A percentile compares a stretch with the other conserved stretches of the same genome.
These are phyloP conservation scores for Gymnoscopelus braueri DNA, from an alignment of 2,797 vertebrate genomes.

Conservation along the genomic window DNA sequence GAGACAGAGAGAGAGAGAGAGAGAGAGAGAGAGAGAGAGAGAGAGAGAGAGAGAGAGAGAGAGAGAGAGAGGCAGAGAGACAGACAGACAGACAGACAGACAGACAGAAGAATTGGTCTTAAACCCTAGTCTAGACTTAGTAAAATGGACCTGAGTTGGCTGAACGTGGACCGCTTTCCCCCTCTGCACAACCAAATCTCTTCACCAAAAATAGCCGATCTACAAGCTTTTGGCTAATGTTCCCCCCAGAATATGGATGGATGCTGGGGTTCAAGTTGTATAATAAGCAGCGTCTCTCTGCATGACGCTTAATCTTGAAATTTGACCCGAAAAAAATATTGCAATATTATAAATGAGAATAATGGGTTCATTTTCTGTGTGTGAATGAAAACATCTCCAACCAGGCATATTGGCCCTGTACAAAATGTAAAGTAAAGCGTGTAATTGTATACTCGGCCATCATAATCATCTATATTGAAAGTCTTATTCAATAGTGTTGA, in stretches of 20 bases:
- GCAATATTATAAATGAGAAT: slow-evolving; percentile 37
- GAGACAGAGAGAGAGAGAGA: background rate
- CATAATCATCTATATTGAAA: slow-evolving; percentile 33
- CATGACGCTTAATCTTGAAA: no score
- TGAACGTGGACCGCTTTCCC: no score
- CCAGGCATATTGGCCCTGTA: slow-evolving; percentile 27
- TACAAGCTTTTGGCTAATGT: no score
- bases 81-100: slow-evolving; percentile 2
- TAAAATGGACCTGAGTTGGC: no score
- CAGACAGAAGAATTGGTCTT: background rate
- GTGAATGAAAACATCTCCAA: slow-evolving; percentile 44
- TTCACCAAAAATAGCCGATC: background rate
- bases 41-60: slow-evolving; percentile 15
- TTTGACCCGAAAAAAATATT: no score
- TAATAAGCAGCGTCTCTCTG: no score
- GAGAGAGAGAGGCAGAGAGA: slow-evolving; percentile 12
- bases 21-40: slow-evolving; percentile 20
- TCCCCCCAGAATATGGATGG: no score
- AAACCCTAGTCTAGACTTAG: no score
- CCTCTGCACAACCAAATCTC: no score
- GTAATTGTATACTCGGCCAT: slow-evolving; percentile 27
- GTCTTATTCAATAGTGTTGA: slow-evolving; percentile 48
- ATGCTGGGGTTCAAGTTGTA: no score
- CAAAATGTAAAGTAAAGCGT: slow-evolving; percentile 47
- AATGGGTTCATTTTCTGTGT: slow-evolving; percentile 47